Evolutionary conservation across 2,888 invertebrate species (phyloP).

Genomic region (Pristionchus maxplancki): DNA sequence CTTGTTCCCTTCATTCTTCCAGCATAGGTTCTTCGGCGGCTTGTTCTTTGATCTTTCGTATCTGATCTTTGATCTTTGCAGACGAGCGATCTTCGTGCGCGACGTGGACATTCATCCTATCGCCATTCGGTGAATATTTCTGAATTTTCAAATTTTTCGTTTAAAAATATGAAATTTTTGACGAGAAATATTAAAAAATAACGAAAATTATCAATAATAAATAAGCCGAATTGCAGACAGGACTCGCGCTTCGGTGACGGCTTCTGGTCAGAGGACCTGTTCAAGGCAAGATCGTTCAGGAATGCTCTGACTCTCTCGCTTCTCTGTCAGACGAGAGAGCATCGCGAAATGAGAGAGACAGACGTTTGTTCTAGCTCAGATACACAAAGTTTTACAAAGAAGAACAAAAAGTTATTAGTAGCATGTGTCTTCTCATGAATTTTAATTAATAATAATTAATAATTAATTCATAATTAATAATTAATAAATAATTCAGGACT

Average conservation of each 20-base stretch:
- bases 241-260: slow-evolving; percentile 47
- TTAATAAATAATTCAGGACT: slow-evolving; percentile 17
- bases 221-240: slow-evolving; percentile 7
- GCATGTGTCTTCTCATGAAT: too few species aligned
- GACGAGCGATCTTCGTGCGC: slow-evolving; percentile 36
- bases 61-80: not conserved
- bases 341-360: too few species aligned
- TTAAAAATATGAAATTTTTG: not conserved
- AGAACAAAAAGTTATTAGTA: not conserved
- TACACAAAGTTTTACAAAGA: too few species aligned
- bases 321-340: not conserved
- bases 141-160: not conserved
- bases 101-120: slow-evolving; percentile 50
- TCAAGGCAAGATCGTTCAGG: not conserved
- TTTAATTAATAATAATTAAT: not conserved
- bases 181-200: not conserved
- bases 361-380: too few species aligned
- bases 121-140: slow-evolving; percentile 24
- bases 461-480: not conserved
- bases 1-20: not conserved
- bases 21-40: too few species aligned
- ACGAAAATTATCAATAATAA: not conserved
- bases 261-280: slow-evolving; percentile 50
- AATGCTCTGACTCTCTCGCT: not conserved
- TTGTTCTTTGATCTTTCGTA: not conserved